phyloP scores from a whole-genome alignment of 1,140 invertebrate species.

The Ladona fulva region DNA sequence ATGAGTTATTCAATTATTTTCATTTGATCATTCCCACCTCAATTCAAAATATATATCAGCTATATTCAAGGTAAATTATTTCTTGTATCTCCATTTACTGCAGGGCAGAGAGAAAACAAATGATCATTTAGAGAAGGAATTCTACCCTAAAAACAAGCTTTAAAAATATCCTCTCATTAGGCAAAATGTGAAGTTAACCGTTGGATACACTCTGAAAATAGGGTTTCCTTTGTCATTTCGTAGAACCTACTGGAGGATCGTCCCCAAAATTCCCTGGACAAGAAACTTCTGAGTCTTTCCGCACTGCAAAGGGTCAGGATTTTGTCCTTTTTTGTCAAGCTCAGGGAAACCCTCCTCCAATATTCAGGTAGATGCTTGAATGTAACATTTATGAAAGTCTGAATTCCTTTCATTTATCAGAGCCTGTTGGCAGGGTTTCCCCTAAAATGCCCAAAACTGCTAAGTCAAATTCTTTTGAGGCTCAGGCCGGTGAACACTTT shows the following conservation, averaged over 20 bases:
- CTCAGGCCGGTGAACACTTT: slow-evolving; percentile 23
- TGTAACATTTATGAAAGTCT: neutral
- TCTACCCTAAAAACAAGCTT: too few species aligned
- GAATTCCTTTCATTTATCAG: slow-evolving; percentile 6
- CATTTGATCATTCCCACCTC: too few species aligned
- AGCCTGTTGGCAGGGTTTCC: neutral
- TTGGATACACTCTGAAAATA: too few species aligned
- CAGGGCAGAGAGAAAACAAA: too few species aligned
- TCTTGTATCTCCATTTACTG: too few species aligned
- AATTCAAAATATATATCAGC: too few species aligned
- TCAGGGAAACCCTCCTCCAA: slow-evolving; percentile 29
- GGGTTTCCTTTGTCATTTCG: slow-evolving; percentile 27
- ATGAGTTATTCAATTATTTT: too few species aligned
- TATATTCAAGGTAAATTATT: too few species aligned
- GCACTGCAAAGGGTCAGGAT: slow-evolving; percentile 14
- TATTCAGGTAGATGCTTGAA: slow-evolving; percentile 27
- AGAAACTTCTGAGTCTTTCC: neutral
- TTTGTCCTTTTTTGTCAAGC: slow-evolving; percentile 24
- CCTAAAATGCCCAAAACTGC: slow-evolving; percentile 26
- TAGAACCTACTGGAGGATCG: slow-evolving; percentile 52
- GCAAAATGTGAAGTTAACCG: too few species aligned
- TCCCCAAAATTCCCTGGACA: slow-evolving; percentile 47
- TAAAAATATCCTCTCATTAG: too few species aligned
- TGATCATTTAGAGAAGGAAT: too few species aligned
- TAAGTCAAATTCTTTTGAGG: slow-evolving; percentile 31